A percentile compares a stretch with the other conserved stretches of the same genome.
phyloP scores from a whole-genome alignment of 2,888 invertebrate species.

The Athalia rosae region DNA sequence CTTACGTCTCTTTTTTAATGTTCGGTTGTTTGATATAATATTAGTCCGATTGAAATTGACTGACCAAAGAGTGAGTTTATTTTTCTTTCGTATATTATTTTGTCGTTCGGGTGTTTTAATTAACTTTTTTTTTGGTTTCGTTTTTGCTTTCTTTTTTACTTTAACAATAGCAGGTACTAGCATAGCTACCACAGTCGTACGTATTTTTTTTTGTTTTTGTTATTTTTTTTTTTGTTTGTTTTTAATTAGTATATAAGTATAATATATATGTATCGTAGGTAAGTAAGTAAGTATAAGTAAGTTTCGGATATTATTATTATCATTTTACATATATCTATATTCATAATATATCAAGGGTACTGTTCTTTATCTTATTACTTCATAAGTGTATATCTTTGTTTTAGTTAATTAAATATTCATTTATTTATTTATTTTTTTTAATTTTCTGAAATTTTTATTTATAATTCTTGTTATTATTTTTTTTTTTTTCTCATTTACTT shows the following conservation, averaged over 20 bases:
- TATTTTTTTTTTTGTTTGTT: conserved; percentile 62
- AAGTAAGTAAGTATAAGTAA: background rate
- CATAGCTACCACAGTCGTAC: conserved; percentile 75
- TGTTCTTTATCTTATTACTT: conserved; percentile 9
- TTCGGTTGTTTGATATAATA: conserved; percentile 22
- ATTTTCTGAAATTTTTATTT: no score
- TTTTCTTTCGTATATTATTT: background rate
- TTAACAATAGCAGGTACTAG: conserved; percentile 75
- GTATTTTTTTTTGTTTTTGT: conserved; percentile 72
- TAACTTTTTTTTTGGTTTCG: conserved; percentile 31
- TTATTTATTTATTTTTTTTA: no score
- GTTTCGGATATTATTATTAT: conserved; percentile 3
- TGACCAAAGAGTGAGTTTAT: conserved; percentile 12
- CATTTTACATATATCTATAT: background rate
- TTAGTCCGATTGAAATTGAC: conserved; percentile 38
- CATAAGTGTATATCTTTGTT: background rate
- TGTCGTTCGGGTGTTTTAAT: conserved; percentile 25
- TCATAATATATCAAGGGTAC: background rate
- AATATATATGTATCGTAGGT: background rate
- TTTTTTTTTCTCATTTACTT: conserved; percentile 17
- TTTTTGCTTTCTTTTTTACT: conserved; percentile 54
- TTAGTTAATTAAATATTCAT: background rate
- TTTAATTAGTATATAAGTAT: conserved; percentile 65
- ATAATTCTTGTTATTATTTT: conserved; percentile 23
- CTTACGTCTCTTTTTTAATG: conserved; percentile 27